These are phyloP conservation scores for Dasypogon diadema DNA, from an alignment of 2,888 invertebrate species.

Conservation along the genomic window DNA sequence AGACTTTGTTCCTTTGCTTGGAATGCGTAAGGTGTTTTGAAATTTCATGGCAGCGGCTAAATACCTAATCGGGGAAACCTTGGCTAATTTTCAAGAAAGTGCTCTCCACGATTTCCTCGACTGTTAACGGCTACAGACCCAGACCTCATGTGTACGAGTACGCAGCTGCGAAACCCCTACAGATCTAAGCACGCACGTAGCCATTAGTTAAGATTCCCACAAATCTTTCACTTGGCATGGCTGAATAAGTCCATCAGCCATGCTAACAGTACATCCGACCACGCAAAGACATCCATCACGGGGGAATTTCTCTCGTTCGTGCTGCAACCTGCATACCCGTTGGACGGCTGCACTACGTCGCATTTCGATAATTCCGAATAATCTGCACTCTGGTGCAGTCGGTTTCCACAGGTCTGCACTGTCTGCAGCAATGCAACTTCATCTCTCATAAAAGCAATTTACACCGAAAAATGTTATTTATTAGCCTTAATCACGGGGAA, in stretches of 20 bases:
- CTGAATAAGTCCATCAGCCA: conserved; percentile 24
- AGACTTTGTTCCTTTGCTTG: neutral
- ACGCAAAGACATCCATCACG: conserved; percentile 52
- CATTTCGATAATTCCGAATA: conserved; percentile 30
- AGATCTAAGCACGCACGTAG: neutral
- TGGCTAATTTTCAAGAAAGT: neutral
- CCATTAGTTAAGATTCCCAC: conserved; percentile 10
- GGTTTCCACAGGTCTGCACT: neutral
- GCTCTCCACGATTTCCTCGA: conserved; percentile 13
- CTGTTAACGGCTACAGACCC: neutral
- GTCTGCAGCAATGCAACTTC: neutral
- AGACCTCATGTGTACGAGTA: too few relatives aligned
- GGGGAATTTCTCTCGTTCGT: conserved; percentile 32
- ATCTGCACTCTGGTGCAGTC: neutral
- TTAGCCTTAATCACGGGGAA: conserved; percentile 49
- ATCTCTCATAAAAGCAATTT: conserved; percentile 53
- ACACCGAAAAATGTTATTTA: conserved; percentile 54
- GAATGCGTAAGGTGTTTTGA: neutral
- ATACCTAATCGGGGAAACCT: neutral
- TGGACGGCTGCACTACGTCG: neutral
- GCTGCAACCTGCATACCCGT: conserved; percentile 17
- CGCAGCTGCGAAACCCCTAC: conserved; percentile 6
- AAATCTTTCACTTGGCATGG: conserved; percentile 14
- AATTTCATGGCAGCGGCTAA: neutral
- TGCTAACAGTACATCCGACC: conserved; percentile 43